phyloP scores from a whole-genome alignment of 2,113 vertebrate genomes.

The Megaceryle maxima region DNA sequence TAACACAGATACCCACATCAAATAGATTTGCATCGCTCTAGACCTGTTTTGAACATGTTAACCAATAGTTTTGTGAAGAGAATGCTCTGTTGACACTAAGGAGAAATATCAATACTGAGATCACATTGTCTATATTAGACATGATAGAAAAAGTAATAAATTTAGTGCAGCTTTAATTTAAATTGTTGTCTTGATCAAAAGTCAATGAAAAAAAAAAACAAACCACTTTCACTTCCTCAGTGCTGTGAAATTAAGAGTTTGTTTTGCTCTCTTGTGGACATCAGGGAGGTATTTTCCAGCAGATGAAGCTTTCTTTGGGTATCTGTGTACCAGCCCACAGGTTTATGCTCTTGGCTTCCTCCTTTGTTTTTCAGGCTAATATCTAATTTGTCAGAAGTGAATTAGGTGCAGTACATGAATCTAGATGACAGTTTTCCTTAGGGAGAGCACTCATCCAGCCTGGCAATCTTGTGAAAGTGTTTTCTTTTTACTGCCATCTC shows the following conservation, averaged over 20 bases:
- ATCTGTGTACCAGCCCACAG: background rate
- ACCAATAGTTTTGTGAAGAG: background rate
- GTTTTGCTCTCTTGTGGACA: background rate
- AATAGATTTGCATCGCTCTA: background rate
- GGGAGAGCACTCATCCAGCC: background rate
- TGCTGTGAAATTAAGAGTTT: background rate
- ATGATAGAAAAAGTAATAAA: background rate
- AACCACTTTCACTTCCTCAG: fast-evolving
- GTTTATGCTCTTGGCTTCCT: background rate
- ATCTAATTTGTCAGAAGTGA: background rate
- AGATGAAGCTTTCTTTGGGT: background rate
- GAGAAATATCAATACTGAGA: background rate
- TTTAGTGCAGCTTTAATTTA: background rate
- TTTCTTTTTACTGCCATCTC: background rate
- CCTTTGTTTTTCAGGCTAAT: background rate
- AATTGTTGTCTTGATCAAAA: background rate
- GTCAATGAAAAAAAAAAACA: background rate
- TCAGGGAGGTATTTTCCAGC: background rate
- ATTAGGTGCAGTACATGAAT: background rate
- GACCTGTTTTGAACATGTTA: background rate
- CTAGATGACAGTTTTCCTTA: background rate
- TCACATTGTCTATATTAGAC: background rate
- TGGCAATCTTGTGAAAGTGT: background rate
- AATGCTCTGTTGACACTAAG: background rate
- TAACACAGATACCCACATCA: background rate